A percentile compares a stretch with the other conserved stretches of the same genome.
Evolutionary conservation across 2,797 vertebrate species (phyloP).

Genomic region (Hybognathus amarus): DNA sequence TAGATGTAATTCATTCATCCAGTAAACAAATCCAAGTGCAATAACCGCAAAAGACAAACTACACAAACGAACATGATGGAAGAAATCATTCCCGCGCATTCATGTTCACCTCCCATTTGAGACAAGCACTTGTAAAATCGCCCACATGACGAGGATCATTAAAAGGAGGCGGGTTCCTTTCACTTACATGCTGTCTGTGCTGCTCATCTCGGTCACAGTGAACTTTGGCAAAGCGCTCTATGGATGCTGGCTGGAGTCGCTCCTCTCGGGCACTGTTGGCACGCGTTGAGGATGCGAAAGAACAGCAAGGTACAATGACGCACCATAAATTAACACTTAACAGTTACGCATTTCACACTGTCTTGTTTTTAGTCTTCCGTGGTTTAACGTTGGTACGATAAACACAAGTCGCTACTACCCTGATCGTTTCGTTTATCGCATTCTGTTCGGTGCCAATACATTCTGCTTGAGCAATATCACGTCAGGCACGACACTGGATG

Average conservation of each 20-base stretch:
- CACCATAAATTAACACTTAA: slow-evolving; percentile 65
- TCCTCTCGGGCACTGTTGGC: slow-evolving; percentile 53
- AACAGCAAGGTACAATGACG: slow-evolving; percentile 73
- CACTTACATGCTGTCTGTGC: slow-evolving; percentile 53
- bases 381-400: slow-evolving; percentile 7
- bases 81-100: not conserved
- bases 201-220: slow-evolving; percentile 51
- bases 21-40: not conserved
- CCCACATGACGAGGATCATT: not conserved
- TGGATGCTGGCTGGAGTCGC: slow-evolving; percentile 20
- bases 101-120: not conserved
- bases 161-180: slow-evolving; percentile 23
- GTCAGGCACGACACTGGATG: not conserved
- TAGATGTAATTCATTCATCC: not conserved
- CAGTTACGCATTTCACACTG: slow-evolving; percentile 44
- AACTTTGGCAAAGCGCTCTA: slow-evolving; percentile 33
- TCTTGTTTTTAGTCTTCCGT: slow-evolving; percentile 51
- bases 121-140: not conserved
- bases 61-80: not conserved
- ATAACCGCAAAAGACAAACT: not conserved
- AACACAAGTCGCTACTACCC: not conserved
- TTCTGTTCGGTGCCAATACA: not conserved
- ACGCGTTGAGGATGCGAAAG: slow-evolving; percentile 51
- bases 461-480: not conserved
- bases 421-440: not conserved